A percentile compares a stretch with the other conserved stretches of the same genome.
These are phyloP conservation scores for Neoascia interrupta DNA, from an alignment of 2,888 invertebrate genomes.

Conservation along the genomic window DNA sequence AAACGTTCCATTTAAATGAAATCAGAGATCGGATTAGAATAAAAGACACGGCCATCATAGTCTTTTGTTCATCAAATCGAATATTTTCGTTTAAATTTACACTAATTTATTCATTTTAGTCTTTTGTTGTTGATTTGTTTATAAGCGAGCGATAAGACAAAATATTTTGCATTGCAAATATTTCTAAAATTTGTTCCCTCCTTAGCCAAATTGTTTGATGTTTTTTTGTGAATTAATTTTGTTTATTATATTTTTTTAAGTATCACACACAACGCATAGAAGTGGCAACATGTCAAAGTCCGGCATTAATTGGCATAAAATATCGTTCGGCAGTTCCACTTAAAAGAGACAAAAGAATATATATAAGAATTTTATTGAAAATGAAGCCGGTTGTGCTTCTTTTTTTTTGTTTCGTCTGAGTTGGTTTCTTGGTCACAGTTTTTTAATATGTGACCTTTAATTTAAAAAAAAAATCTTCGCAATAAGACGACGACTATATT, in stretches of 20 bases:
- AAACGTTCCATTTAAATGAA: slow-evolving; percentile 6
- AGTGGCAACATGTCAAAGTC: slow-evolving; percentile 19
- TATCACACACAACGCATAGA: slow-evolving; percentile 2
- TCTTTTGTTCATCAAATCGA: not conserved
- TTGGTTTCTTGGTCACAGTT: too few species aligned
- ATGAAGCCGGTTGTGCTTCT: slow-evolving; percentile 9
- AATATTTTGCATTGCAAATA: slow-evolving; percentile 33
- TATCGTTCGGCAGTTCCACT: slow-evolving; percentile 18
- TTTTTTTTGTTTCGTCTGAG: too few species aligned
- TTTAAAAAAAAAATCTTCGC: too few species aligned
- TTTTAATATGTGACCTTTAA: not conserved
- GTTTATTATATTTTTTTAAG: slow-evolving; percentile 7
- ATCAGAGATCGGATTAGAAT: not conserved
- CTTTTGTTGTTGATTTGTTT: slow-evolving; percentile 23
- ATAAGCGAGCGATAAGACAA: slow-evolving; percentile 6
- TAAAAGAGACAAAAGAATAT: slow-evolving; percentile 3
- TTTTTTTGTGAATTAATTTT: slow-evolving; percentile 17
- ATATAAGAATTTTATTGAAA: slow-evolving; percentile 10
- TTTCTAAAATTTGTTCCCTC: not conserved
- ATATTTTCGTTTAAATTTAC: not conserved
- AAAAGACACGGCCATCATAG: not conserved
- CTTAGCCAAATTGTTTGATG: not conserved
- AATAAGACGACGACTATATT: too few species aligned
- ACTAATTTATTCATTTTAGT: slow-evolving; percentile 4
- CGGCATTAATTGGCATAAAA: slow-evolving; percentile 20